Base-by-base conservation (phyloP, 2,888 invertebrate genomes). In the Nasonia oneida region DNA sequence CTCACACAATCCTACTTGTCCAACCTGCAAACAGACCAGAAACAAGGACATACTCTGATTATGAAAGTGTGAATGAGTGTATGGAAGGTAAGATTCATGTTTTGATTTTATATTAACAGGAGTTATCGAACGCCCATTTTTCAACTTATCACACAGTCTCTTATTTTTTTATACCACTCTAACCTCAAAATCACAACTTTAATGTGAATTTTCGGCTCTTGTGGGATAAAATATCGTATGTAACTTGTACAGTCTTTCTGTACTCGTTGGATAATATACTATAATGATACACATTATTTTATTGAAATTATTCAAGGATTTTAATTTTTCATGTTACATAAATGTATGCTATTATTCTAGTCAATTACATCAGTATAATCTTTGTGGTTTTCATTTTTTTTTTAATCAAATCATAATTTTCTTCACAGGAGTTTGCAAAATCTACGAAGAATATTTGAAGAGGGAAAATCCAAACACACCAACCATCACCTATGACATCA, bases 381-480 rank as follows among this genome's bases (percentile, higher is more conserved):
- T n/a, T 57, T 57, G 2, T 47, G 47, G 10, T 10, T 47, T 47
- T 47, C 10, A 47, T 47, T 8, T 42, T 42, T 42, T 42, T 42
- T 8, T 42, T 42, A 42, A 42, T 42, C 42, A 47, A 47, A 47
- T 47, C 47, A 33, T 64, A 29, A 67, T 77, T 84, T 84, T 86
- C 61, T 80, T n/a, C 76, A 14, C 91, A 96, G 96, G 96, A 57
- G 98, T 99, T 15, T 99, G 99, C 93, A 99, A 99, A 94, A 99
- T 99, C 88, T 99, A 98, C 92, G 99, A 99, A 92, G 99, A 99
- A 91, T 99, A 99, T 94, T 94, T 99, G 89, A 99, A 99, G 93
- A 95, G 98, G 86, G 95, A 97, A 91, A 99, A 99, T 93, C 99
- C 99, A 0, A 97, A 98, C 92, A 98, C 98, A 23, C 98, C 98